Evolutionary conservation across 2,113 vertebrate species (phyloP).

Genomic region (Glaucomys volans): DNA sequence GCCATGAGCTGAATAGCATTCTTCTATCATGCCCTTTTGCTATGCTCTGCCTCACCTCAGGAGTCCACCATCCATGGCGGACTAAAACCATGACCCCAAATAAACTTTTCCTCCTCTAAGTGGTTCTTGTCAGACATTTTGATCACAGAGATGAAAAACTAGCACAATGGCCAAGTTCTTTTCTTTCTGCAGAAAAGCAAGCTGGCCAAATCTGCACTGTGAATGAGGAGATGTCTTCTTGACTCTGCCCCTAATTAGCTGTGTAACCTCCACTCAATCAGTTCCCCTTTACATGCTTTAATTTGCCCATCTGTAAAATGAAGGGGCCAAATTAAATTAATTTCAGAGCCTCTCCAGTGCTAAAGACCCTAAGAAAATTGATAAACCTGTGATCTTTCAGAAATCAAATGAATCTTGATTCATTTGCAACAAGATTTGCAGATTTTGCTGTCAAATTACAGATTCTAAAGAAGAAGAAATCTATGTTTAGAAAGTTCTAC

Average conservation of each 20-base stretch:
- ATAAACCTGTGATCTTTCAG: background rate
- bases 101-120: too few species aligned
- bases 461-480: background rate
- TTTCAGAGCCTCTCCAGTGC: background rate
- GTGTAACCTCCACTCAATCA: background rate
- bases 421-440: background rate
- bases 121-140: too few species aligned
- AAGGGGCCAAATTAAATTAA: constrained; percentile 19
- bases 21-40: too few species aligned
- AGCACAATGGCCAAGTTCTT: background rate
- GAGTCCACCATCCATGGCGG: too few species aligned
- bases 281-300: background rate
- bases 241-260: background rate
- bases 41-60: too few species aligned
- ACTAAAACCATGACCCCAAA: too few species aligned
- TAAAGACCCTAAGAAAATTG: background rate
- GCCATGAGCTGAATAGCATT: too few species aligned
- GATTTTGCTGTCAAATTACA: background rate
- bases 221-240: background rate
- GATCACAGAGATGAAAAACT: too few species aligned
- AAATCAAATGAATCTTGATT: background rate
- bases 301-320: background rate
- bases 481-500: background rate
- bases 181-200: background rate
- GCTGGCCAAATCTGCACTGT: background rate